phyloP scores from a whole-genome alignment of 2,888 invertebrate genomes.

The Volucella inflata region DNA sequence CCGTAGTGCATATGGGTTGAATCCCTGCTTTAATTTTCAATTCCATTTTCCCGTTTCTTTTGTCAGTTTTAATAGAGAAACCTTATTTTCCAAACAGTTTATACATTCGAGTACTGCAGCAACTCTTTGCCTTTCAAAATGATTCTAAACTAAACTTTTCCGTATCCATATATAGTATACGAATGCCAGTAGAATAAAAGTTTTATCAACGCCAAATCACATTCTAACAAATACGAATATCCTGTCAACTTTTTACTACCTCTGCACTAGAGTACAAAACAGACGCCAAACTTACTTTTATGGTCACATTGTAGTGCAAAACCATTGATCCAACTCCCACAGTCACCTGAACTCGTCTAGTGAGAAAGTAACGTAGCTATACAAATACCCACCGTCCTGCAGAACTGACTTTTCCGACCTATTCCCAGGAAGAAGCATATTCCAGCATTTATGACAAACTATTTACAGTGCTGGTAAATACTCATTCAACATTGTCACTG shows the following conservation, averaged over 20 bases:
- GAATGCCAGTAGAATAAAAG: not conserved
- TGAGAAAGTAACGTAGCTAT: slow-evolving; percentile 35
- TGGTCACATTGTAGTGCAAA: slow-evolving; percentile 64
- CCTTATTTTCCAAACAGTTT: too few species aligned
- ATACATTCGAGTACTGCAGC: too few species aligned
- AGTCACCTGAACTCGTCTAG: slow-evolving; percentile 8
- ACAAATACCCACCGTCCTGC: slow-evolving; percentile 12
- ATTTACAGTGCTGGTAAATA: slow-evolving; percentile 60
- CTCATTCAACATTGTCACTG: slow-evolving; percentile 22
- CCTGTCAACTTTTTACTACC: slow-evolving; percentile 24
- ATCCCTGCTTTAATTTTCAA: too few species aligned
- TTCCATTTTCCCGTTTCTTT: too few species aligned
- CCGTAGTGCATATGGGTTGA: too few species aligned
- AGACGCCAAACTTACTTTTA: slow-evolving; percentile 58
- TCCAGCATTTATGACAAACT: slow-evolving; percentile 70
- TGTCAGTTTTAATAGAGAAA: too few species aligned
- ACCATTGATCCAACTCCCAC: slow-evolving; percentile 56
- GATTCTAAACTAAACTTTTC: slow-evolving; percentile 19
- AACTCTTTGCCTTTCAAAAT: too few species aligned
- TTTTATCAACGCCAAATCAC: slow-evolving; percentile 54
- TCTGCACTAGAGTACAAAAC: slow-evolving; percentile 17
- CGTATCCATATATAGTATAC: not conserved
- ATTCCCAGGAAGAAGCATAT: slow-evolving; percentile 60
- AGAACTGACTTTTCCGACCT: not conserved
- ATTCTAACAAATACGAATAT: slow-evolving; percentile 23